A percentile compares a stretch with the other conserved stretches of the same genome.
Conservation (phyloP, 2,888 invertebrate species). For the Pseudeuparius sepicola region DNA sequence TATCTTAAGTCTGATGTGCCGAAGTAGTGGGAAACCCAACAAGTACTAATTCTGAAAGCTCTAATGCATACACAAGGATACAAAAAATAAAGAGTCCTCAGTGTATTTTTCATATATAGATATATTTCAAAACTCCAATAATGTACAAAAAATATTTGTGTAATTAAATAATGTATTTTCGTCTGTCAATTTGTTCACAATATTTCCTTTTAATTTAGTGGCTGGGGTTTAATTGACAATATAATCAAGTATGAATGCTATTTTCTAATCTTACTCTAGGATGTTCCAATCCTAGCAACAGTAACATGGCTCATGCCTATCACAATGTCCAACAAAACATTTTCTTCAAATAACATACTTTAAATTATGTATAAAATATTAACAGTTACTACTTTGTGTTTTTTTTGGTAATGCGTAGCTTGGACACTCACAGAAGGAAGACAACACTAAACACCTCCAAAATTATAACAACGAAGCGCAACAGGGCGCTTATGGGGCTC, state of each 20-base stretch:
- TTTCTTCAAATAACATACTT: constrained; percentile 41
- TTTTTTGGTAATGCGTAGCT: constrained; percentile 41
- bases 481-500: not conserved
- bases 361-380: constrained; percentile 45
- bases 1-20: no score
- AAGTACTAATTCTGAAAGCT: no score
- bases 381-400: constrained; percentile 40
- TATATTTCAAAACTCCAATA: constrained; percentile 63
- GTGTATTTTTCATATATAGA: constrained; percentile 42
- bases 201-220: constrained; percentile 35
- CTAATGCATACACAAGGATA: no score
- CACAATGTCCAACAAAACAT: constrained; percentile 43
- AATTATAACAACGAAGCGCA: no score
- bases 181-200: constrained; percentile 48
- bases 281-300: constrained; percentile 39
- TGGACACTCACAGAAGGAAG: constrained; percentile 40
- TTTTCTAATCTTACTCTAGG: no score
- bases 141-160: constrained; percentile 68
- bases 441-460: no score
- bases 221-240: constrained; percentile 42
- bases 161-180: constrained; percentile 45
- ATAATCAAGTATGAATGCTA: constrained; percentile 41
- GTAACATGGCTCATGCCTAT: constrained; percentile 43
- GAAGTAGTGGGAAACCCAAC: no score
- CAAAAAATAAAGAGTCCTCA: no score